A percentile compares a stretch with the other conserved stretches of the same genome.
phyloP scores from a whole-genome alignment of 2,888 invertebrate species.

The Drosophila ezoana region DNA sequence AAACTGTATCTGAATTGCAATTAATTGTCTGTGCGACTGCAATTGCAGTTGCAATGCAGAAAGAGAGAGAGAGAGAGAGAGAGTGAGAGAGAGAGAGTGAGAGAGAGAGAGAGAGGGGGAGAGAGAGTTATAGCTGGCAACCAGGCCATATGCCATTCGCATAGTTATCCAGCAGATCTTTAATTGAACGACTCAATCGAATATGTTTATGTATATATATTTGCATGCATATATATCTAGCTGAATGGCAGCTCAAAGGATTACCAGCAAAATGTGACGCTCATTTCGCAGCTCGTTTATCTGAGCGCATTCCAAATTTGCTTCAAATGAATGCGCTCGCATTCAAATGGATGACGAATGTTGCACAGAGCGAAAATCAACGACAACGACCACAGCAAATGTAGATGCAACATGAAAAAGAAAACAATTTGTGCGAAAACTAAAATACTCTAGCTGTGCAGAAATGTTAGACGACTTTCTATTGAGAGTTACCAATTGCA shows the following conservation, averaged over 20 bases:
- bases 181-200: constrained; percentile 21
- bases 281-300: constrained; percentile 49
- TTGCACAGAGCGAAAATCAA: constrained; percentile 29
- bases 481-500: no score
- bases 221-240: neutral
- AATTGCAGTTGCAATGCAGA: neutral
- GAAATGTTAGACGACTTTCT: no score
- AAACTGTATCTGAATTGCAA: constrained; percentile 72
- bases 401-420: no score
- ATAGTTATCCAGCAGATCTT: constrained; percentile 19
- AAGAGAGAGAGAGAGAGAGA: neutral
- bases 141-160: no score
- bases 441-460: no score
- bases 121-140: neutral
- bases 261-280: constrained; percentile 42
- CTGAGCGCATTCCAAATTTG: constrained; percentile 49
- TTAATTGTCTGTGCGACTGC: constrained; percentile 53
- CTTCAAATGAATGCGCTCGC: constrained; percentile 47
- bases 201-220: neutral
- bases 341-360: constrained; percentile 55
- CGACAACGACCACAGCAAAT: constrained; percentile 8
- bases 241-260: constrained; percentile 41
- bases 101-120: neutral
- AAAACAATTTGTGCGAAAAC: no score
- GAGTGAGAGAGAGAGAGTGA: neutral